Conservation (phyloP, 23 tunicate species). For the Trididemnum nubilum region DNA sequence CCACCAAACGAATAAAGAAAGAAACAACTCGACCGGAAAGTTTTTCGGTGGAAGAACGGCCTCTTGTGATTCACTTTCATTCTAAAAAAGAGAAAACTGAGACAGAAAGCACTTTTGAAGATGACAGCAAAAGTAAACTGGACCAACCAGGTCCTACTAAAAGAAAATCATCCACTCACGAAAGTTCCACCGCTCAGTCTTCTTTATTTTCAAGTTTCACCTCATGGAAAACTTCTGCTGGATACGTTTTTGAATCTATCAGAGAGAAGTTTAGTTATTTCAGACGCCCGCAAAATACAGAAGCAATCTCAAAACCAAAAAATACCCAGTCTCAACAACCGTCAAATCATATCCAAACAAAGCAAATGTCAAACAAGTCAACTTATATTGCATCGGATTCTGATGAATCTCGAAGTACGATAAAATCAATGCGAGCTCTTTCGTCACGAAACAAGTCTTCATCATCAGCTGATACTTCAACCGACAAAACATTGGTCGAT, state of each 20-base stretch:
- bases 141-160: too few relatives aligned
- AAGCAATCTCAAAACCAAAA: background rate
- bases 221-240: constrained; percentile 44
- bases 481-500: background rate
- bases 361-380: background rate
- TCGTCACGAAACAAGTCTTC: background rate
- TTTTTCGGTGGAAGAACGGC: too few relatives aligned
- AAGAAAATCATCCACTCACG: too few relatives aligned
- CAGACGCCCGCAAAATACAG: constrained; percentile 36
- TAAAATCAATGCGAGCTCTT: too few relatives aligned
- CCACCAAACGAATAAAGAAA: too few relatives aligned
- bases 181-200: too few relatives aligned
- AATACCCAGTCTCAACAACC: background rate
- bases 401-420: too few relatives aligned
- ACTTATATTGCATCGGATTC: background rate
- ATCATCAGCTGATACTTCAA: background rate
- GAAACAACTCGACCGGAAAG: too few relatives aligned
- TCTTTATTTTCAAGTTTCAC: background rate
- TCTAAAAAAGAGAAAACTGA: too few relatives aligned
- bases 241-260: constrained; percentile 36
- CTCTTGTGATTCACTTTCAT: too few relatives aligned
- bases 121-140: too few relatives aligned
- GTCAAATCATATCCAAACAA: background rate
- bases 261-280: constrained; percentile 32
- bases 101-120: too few relatives aligned